Evolutionary conservation across 2,797 vertebrate species (phyloP).

Genomic region (Falco berigora): DNA sequence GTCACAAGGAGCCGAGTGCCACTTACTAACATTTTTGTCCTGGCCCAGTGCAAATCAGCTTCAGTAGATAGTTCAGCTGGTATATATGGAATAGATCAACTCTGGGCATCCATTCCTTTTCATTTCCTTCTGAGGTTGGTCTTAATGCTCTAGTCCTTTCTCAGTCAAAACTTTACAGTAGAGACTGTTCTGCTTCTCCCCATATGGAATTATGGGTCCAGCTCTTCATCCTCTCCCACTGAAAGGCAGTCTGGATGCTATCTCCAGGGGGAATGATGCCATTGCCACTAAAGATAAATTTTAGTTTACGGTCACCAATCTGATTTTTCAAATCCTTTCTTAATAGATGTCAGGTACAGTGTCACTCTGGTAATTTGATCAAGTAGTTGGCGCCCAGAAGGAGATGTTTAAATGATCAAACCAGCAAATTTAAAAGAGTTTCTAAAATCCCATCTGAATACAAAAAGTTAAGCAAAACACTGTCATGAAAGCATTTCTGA

Average conservation of each 20-base stretch:
- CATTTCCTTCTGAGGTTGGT: not conserved
- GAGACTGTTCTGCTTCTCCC: not conserved
- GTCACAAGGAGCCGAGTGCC: not conserved
- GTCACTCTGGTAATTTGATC: not conserved
- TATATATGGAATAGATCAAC: not conserved
- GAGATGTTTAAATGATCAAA: not conserved
- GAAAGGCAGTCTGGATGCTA: not conserved
- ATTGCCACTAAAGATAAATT: not conserved
- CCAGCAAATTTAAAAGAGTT: not conserved
- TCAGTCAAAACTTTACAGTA: not conserved
- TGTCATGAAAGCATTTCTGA: constrained; percentile 63
- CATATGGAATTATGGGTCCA: not conserved
- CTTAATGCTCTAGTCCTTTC: not conserved
- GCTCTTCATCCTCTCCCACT: not conserved
- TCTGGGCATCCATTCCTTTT: not conserved
- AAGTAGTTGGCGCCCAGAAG: not conserved
- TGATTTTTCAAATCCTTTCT: not conserved
- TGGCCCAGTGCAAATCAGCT: not conserved
- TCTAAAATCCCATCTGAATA: constrained; percentile 44
- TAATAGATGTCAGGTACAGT: not conserved
- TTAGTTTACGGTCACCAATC: not conserved
- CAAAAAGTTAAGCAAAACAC: constrained; percentile 56
- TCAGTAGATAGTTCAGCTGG: not conserved
- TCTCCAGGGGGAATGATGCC: not conserved
- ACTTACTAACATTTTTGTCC: not conserved